These are phyloP conservation scores for Diglossa brunneiventris DNA, from an alignment of 2,113 vertebrate species.

Conservation along the genomic window DNA sequence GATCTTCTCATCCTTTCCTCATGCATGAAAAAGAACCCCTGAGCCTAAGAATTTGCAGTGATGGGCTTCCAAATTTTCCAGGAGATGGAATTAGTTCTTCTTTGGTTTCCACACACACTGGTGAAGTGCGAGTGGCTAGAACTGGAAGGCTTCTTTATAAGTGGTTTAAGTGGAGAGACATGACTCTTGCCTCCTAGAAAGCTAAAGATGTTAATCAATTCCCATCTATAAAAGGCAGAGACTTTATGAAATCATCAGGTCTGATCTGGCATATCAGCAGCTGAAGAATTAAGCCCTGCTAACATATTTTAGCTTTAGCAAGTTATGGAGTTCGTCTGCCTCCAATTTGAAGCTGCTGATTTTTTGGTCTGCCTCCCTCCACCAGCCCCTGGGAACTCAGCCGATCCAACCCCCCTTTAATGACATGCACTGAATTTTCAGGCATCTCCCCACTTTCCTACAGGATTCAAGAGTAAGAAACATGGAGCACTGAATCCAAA, in stretches of 20 bases:
- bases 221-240: not conserved
- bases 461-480: not conserved
- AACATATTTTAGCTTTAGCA: not conserved
- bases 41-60: not conserved
- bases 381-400: not conserved
- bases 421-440: not conserved
- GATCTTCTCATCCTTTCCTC: not conserved
- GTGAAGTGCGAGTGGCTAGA: not conserved
- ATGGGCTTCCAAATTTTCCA: not conserved
- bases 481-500: not conserved
- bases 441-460: not conserved
- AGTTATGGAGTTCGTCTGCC: not conserved
- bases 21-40: not conserved
- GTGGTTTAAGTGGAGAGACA: not conserved
- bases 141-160: not conserved
- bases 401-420: not conserved
- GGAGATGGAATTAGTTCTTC: not conserved
- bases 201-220: not conserved
- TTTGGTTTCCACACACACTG: not conserved
- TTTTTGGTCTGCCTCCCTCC: not conserved
- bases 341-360: not conserved
- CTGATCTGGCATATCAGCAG: not conserved
- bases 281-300: not conserved
- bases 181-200: not conserved
- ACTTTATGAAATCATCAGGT: not conserved